Conservation (phyloP, 2,113 vertebrate species). For the Salvelinus namaycush region DNA sequence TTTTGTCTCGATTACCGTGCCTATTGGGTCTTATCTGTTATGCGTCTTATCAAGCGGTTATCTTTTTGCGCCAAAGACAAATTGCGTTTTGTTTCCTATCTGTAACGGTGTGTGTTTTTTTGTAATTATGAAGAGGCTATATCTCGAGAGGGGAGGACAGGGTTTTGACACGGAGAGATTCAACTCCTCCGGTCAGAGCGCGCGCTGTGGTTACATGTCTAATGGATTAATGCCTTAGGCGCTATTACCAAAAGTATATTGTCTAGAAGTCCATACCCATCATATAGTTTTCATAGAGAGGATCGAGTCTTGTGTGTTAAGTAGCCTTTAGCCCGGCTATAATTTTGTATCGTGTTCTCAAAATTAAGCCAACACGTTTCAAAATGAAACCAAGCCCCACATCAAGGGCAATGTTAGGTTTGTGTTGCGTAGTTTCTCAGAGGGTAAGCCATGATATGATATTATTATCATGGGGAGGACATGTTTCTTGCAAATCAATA, state of each 20-base stretch:
- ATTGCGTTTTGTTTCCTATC: slow-evolving; percentile 74
- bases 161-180: slow-evolving; percentile 61
- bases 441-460: background rate
- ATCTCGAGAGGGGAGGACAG: slow-evolving; percentile 58
- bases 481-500: background rate
- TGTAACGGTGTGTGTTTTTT: slow-evolving; percentile 38
- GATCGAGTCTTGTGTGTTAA: too few relatives aligned
- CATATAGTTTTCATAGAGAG: background rate
- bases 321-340: too few relatives aligned
- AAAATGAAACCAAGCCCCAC: slow-evolving; percentile 36
- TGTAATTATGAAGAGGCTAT: slow-evolving; percentile 59
- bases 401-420: slow-evolving; percentile 3
- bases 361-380: background rate
- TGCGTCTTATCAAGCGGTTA: slow-evolving; percentile 87
- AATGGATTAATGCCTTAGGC: slow-evolving; percentile 4
- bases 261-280: background rate
- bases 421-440: background rate
- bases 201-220: slow-evolving; percentile 40
- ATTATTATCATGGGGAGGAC: background rate
- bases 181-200: slow-evolving; percentile 53
- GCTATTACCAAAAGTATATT: background rate
- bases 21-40: slow-evolving; percentile 81
- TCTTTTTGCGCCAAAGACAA: slow-evolving; percentile 83
- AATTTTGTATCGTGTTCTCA: background rate
- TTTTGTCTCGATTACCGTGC: slow-evolving; percentile 70